Evolutionary conservation across 2,113 vertebrate species (phyloP), one percentile per base, ranked within the genome.

Genomic region (Lagopus muta): DNA sequence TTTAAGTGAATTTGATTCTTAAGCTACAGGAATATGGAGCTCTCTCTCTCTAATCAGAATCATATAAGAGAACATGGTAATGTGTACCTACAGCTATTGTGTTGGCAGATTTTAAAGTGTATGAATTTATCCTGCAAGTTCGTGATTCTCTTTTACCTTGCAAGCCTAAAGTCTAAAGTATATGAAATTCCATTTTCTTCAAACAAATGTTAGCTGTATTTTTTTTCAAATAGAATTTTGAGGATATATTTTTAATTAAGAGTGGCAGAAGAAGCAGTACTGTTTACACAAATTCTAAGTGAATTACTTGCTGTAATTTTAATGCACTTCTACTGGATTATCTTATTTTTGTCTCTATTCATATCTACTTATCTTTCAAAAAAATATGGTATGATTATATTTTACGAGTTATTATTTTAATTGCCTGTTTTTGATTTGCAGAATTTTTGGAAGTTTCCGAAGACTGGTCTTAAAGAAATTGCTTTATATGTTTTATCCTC

Each of bases 251-350:
- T 48, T 57, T 48, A 62, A 27, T 22, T 66, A 61, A 48, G 13
- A 2, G 2, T 2, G 3, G 3, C 19, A 48, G 28, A 48, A 69
- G 60, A 27, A 1, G 12, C 2, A 48, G 1, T 34, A 62, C 2
- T 42, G 14, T 55, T 62, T 40, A 27, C 15, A 62, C 6, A 62
- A 40, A 62, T 62, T 38, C 24, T 38, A 15, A 27, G 21, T 27
- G 36, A 62, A 38, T 62, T 38, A 40, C n/a, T 7, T 38, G 24
- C 13, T 36, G 16, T 27, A 62, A 15, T 6, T 62, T 38, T 62
- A 62, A 38, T 38, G 24, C 6, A 38, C 6, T 62, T 62, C 36
- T 40, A 62, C 15, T 16, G 9, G 15, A 38, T 25, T 38, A 38
- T 15, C 22, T 27, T 69, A 9, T 57, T 55, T 52, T 21, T 25